Conservation (phyloP, 1,140 invertebrate species). For the Macrocentrus cingulum region DNA sequence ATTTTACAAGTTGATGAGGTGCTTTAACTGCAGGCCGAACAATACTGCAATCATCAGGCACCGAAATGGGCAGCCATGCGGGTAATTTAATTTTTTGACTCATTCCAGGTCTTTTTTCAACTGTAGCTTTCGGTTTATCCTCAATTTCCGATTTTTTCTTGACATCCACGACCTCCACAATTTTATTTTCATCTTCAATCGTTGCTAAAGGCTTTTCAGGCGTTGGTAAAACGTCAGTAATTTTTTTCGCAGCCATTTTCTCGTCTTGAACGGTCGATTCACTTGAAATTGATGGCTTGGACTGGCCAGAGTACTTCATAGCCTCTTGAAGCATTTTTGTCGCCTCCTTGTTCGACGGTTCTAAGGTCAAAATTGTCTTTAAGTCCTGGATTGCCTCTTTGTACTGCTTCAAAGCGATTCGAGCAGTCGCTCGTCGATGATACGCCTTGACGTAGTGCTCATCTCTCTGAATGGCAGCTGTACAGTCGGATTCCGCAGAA, state of each 20-base stretch:
- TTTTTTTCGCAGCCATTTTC: constrained; percentile 34
- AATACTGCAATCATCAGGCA: constrained; percentile 57
- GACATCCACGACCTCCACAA: constrained; percentile 15
- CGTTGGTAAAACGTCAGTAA: constrained; percentile 16
- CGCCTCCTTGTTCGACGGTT: constrained; percentile 71
- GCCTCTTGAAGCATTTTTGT: constrained; percentile 63
- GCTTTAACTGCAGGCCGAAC: constrained; percentile 65
- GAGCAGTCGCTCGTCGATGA: constrained; percentile 71
- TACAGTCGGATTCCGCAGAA: constrained; percentile 77
- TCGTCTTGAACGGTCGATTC: constrained; percentile 12
- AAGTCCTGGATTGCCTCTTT: constrained; percentile 70
- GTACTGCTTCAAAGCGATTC: constrained; percentile 65
- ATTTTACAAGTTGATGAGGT: constrained; percentile 66
- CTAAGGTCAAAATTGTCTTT: constrained; percentile 66
- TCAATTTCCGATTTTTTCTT: neutral
- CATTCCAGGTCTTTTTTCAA: too few species aligned
- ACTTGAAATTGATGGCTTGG: constrained; percentile 27
- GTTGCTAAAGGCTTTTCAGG: constrained; percentile 7
- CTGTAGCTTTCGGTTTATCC: neutral
- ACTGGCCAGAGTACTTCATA: constrained; percentile 57
- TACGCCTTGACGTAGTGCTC: constrained; percentile 79
- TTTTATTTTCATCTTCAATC: constrained; percentile 14
- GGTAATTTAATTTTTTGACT: constrained; percentile 37
- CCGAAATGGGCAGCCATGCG: constrained; percentile 48
- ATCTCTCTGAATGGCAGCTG: constrained; percentile 70